phyloP scores from a whole-genome alignment of 1,140 invertebrate genomes.

The Scylla paramamosain region DNA sequence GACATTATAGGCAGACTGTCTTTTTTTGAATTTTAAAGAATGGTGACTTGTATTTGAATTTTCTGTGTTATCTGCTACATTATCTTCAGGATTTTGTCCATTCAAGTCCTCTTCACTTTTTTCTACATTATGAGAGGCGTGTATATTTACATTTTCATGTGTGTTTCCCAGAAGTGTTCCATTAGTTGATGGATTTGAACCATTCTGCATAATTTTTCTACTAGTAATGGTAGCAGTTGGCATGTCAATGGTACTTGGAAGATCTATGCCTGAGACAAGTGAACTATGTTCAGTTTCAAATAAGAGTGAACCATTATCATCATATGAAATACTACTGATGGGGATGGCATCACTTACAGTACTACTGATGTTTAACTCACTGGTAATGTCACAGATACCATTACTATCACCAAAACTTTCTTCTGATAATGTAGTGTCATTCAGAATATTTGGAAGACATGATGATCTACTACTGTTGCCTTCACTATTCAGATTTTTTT shows the following conservation, averaged over 20 bases:
- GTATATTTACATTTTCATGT: constrained; percentile 48
- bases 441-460: constrained; percentile 62
- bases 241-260: constrained; percentile 44
- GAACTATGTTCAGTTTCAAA: constrained; percentile 59
- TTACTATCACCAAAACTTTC: constrained; percentile 63
- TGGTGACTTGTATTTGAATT: constrained; percentile 39
- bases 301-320: constrained; percentile 66
- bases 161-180: constrained; percentile 54
- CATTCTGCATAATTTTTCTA: constrained; percentile 63
- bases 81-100: constrained; percentile 42
- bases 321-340: constrained; percentile 63
- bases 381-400: constrained; percentile 60
- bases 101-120: constrained; percentile 57
- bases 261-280: constrained; percentile 62
- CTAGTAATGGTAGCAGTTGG: constrained; percentile 27
- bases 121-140: constrained; percentile 38
- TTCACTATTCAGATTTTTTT: constrained; percentile 64
- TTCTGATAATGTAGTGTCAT: constrained; percentile 63
- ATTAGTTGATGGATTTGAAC: constrained; percentile 58
- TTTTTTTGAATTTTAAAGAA: constrained; percentile 59
- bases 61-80: constrained; percentile 42
- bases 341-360: constrained; percentile 66
- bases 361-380: constrained; percentile 65
- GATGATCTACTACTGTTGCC: constrained; percentile 55
- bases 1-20: constrained; percentile 56